phyloP scores from a whole-genome alignment of 2,888 invertebrate species.

The Smittia aterrima region DNA sequence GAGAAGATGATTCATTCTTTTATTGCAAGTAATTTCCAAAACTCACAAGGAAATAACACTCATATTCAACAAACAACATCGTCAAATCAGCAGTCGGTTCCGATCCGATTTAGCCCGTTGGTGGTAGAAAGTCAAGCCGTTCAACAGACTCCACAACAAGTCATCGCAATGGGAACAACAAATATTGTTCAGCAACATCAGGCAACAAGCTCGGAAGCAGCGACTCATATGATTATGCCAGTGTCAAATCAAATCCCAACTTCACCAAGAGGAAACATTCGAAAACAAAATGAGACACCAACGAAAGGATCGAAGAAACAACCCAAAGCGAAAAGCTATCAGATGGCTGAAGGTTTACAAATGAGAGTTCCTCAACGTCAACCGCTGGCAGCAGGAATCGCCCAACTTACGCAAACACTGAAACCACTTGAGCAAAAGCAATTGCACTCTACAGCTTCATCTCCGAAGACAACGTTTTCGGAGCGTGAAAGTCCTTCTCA shows the following conservation, averaged over 20 bases:
- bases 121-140: slow-evolving; percentile 41
- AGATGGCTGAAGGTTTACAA: neutral
- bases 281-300: slow-evolving; percentile 19
- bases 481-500: slow-evolving; percentile 29
- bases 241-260: slow-evolving; percentile 9
- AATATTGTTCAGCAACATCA: slow-evolving; percentile 43
- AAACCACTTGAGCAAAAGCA: neutral
- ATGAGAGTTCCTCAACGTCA: neutral
- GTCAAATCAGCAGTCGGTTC: slow-evolving; percentile 47
- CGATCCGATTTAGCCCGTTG: slow-evolving; percentile 48
- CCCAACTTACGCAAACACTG: neutral
- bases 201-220: slow-evolving; percentile 15
- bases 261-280: neutral
- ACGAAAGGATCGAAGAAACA: slow-evolving; percentile 27
- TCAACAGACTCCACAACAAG: slow-evolving; percentile 33
- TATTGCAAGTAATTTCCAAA: slow-evolving; percentile 24
- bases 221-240: slow-evolving; percentile 1
- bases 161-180: slow-evolving; percentile 43
- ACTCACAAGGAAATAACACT: neutral
- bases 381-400: neutral
- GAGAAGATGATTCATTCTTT: slow-evolving; percentile 38
- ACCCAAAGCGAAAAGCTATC: neutral
- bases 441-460: slow-evolving; percentile 16
- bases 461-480: slow-evolving; percentile 11
- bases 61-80: slow-evolving; percentile 43